A percentile compares a stretch with the other conserved stretches of the same genome.
Evolutionary conservation across 2,797 vertebrate genomes (phyloP).

Genomic region (Myotis vivesi): DNA sequence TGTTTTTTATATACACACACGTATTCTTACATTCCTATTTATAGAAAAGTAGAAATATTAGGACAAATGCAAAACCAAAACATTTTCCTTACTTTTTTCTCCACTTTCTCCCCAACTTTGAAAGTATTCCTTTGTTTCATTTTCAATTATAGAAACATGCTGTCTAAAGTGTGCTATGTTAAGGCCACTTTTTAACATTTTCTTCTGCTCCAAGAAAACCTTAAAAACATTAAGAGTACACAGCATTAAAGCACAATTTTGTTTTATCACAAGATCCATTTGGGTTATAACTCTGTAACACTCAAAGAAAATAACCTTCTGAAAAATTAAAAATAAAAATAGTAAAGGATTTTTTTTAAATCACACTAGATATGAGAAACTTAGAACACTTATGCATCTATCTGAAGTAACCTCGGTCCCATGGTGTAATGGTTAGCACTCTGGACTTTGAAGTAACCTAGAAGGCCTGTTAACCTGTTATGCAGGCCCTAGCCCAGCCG

Average conservation of each 20-base stretch:
- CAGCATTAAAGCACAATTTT: constrained; percentile 49
- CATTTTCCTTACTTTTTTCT: constrained; percentile 89
- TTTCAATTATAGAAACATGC: constrained; percentile 93
- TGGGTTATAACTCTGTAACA: neutral
- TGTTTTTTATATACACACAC: neutral
- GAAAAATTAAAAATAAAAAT: constrained; percentile 15
- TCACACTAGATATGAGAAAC: neutral
- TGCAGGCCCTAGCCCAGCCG: neutral
- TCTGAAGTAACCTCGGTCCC: neutral
- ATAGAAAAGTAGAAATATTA: neutral
- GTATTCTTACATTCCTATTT: neutral
- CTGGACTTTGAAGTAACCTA: neutral
- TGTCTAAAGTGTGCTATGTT: constrained; percentile 94
- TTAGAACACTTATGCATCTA: neutral
- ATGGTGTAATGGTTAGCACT: too few relatives aligned
- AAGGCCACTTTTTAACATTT: constrained; percentile 96
- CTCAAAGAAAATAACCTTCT: neutral
- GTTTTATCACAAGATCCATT: neutral
- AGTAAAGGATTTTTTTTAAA: constrained; percentile 4
- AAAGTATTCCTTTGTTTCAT: constrained; percentile 95
- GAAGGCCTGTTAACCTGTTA: neutral
- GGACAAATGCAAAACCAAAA: neutral
- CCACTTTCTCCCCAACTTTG: constrained; percentile 95
- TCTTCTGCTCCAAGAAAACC: constrained; percentile 99
- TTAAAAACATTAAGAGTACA: constrained; percentile 75